Percentiles rank a stretch among this genome's conserved stretches.
Evolutionary conservation across 2,113 vertebrate species (phyloP).

Genomic region (Fulica atra): DNA sequence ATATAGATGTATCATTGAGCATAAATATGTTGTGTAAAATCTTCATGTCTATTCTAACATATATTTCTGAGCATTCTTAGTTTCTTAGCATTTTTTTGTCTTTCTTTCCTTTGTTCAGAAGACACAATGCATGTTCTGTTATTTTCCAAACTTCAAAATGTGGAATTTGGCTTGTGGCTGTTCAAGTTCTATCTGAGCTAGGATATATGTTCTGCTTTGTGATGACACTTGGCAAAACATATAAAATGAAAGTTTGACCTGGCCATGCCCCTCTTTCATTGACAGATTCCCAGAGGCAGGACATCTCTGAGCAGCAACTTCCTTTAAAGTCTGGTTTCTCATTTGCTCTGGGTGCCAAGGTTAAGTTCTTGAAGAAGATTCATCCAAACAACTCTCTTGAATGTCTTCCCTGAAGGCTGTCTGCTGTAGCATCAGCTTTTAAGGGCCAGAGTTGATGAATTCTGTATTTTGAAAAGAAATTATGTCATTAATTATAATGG

Average conservation of each 20-base stretch:
- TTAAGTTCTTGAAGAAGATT: constrained; percentile 32
- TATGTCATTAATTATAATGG: neutral
- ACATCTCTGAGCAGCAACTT: neutral
- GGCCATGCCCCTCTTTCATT: neutral
- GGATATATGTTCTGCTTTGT: neutral
- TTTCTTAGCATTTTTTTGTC: neutral
- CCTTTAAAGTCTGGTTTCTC: neutral
- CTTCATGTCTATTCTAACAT: neutral
- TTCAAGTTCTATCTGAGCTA: neutral
- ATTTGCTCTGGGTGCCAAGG: neutral
- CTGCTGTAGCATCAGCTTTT: neutral
- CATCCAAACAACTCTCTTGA: neutral
- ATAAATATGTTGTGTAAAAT: neutral
- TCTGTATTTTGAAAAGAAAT: neutral
- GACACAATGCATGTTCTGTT: neutral
- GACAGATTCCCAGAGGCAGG: neutral
- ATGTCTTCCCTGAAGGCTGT: neutral
- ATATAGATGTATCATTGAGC: neutral
- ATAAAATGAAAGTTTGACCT: neutral
- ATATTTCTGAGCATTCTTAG: neutral
- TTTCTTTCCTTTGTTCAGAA: neutral
- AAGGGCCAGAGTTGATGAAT: neutral
- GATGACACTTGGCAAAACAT: neutral
- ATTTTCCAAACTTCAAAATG: neutral
- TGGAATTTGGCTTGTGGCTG: neutral